Evolutionary conservation across 2,113 vertebrate species (phyloP).

Genomic region (Spermophilus dauricus): DNA sequence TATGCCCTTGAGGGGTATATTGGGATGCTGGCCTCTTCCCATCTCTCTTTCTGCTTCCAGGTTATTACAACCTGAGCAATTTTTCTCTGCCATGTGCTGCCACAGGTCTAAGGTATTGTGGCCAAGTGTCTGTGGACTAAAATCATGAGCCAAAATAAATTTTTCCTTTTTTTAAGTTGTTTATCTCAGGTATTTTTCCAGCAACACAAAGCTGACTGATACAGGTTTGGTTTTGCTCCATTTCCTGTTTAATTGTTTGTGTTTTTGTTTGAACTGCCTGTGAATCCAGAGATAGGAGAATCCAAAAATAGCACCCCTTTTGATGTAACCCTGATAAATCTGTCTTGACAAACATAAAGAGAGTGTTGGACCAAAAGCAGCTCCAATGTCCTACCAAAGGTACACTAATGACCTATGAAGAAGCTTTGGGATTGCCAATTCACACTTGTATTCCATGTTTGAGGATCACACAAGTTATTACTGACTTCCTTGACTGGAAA

Average conservation of each 20-base stretch:
- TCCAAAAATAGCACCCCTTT: neutral
- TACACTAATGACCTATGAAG: neutral
- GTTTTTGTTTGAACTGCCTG: neutral
- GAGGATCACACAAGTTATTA: neutral
- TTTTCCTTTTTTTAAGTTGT: neutral
- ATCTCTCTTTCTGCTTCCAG: neutral
- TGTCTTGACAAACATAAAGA: neutral
- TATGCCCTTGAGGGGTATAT: neutral
- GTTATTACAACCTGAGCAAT: neutral
- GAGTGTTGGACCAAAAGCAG: neutral
- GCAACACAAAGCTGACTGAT: neutral
- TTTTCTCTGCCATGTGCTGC: neutral
- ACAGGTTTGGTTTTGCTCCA: neutral
- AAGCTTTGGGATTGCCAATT: neutral
- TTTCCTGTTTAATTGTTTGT: neutral
- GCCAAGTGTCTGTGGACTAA: neutral
- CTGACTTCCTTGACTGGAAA: neutral
- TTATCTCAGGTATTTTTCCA: neutral
- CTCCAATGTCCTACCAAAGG: too few species aligned
- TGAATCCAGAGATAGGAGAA: neutral
- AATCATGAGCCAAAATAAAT: neutral
- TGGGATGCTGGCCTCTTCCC: neutral
- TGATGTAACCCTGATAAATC: neutral
- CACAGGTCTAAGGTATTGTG: neutral
- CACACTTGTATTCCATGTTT: neutral